These are phyloP conservation scores for Gobio occitaniae DNA, from an alignment of 2,797 vertebrate species.

Conservation along the genomic window DNA sequence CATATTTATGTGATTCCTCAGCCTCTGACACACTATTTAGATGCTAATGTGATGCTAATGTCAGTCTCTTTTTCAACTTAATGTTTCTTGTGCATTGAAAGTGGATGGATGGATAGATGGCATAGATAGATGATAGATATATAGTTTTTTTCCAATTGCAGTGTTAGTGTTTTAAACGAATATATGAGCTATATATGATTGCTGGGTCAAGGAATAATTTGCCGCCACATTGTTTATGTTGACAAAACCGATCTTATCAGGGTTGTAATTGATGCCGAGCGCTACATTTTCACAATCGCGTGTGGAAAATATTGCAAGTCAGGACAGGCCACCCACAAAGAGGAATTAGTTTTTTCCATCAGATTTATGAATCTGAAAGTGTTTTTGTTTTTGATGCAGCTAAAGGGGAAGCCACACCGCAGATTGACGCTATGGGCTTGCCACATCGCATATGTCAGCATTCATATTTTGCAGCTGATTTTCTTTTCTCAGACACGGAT, in stretches of 20 bases:
- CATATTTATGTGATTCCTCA: constrained; percentile 41
- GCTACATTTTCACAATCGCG: not conserved
- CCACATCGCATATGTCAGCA: constrained; percentile 23
- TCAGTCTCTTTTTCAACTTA: not conserved
- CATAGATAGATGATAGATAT: too few species aligned
- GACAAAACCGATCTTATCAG: not conserved
- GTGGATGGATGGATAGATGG: too few species aligned
- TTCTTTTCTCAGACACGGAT: constrained; percentile 8
- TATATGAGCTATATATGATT: not conserved
- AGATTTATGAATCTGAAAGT: constrained; percentile 14
- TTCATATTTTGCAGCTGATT: constrained; percentile 20
- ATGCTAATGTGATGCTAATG: constrained; percentile 33
- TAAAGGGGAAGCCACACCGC: not conserved
- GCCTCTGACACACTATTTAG: constrained; percentile 39
- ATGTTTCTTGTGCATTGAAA: not conserved
- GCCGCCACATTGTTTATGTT: not conserved
- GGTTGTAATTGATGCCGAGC: not conserved
- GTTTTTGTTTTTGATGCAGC: not conserved
- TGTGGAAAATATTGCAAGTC: constrained; percentile 5
- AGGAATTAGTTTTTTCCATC: not conserved
- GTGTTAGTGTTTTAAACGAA: too few species aligned
- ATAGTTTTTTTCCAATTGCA: too few species aligned
- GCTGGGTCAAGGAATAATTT: not conserved
- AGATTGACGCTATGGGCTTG: constrained; percentile 27
- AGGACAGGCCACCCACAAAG: constrained; percentile 23